A percentile compares a stretch with the other conserved stretches of the same genome.
Conservation (phyloP, 2,113 vertebrate species). For the Heterochromis multidens region DNA sequence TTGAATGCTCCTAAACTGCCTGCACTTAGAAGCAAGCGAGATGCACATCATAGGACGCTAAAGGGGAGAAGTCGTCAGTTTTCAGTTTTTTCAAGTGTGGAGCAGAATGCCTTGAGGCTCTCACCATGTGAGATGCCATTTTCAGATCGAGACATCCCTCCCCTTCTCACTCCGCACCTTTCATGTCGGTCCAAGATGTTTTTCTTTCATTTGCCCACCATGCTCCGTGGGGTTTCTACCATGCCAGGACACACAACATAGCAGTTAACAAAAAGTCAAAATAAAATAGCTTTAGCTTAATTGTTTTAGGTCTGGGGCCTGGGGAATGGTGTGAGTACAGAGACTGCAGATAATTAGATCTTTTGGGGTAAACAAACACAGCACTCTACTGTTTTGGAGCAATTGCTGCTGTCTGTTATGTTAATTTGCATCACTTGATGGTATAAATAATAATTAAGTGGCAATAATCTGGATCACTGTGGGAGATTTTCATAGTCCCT, state of each 20-base stretch:
- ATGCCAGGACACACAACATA: constrained; percentile 5
- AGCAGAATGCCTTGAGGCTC: constrained; percentile 44
- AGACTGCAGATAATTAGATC: constrained; percentile 49
- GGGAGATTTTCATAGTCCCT: not conserved
- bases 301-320: constrained; percentile 6
- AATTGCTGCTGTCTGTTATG: constrained; percentile 13
- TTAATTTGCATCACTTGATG: constrained; percentile 32
- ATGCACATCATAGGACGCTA: constrained; percentile 46
- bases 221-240: not conserved
- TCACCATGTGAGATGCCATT: constrained; percentile 3
- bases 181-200: constrained; percentile 39
- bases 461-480: constrained; percentile 15
- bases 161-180: constrained; percentile 9
- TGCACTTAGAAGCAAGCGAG: constrained; percentile 26
- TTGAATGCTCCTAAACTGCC: constrained; percentile 39
- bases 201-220: constrained; percentile 19
- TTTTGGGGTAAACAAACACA: constrained; percentile 54
- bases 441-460: constrained; percentile 53
- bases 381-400: constrained; percentile 24
- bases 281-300: constrained; percentile 18
- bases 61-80: constrained; percentile 27
- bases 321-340: not conserved
- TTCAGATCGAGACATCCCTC: constrained; percentile 23
- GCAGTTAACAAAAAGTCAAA: not conserved
- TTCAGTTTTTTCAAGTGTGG: constrained; percentile 38